Percentiles rank a stretch among this genome's conserved stretches.
Conservation (phyloP, 2,113 vertebrate species). For the Oryctolagus cuniculus region mOryCun1.1 NC_091439.1:64488001-64488500, state of each 20-base stretch:
- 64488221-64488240: not conserved
- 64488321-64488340: not conserved
- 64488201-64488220: rapidly evolving
- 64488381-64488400: not conserved
- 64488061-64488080: not conserved
- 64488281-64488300: not conserved
- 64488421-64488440: not conserved
- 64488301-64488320: not conserved
- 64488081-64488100: not conserved
- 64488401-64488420: no score
- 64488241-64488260: not conserved
- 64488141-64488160: not conserved
- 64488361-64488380: not conserved
- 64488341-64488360: not conserved
- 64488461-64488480: not conserved
- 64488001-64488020: not conserved
- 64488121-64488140: not conserved
- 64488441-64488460: not conserved
- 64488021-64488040: not conserved
- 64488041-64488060: not conserved
- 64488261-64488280: not conserved
- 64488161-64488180: not conserved
- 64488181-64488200: not conserved
- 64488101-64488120: not conserved
- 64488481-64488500: not conserved